Evolutionary conservation across 2,888 invertebrate species (phyloP).

Genomic region (Diogma glabrata): DNA sequence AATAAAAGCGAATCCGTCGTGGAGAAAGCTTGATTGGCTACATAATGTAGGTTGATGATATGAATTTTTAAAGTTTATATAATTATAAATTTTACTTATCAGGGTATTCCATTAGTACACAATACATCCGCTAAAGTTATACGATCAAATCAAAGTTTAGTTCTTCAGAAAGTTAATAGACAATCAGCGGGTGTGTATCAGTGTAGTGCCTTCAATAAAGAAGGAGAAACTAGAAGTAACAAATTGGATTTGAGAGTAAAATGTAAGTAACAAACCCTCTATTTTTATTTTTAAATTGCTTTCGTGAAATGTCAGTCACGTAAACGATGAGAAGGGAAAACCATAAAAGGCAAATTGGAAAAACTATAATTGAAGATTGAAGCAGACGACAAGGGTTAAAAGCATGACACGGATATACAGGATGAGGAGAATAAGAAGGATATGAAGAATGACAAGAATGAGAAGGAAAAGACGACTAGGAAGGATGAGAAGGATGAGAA

Average conservation of each 20-base stretch:
- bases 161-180: slow-evolving; percentile 78
- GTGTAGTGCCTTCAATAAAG: slow-evolving; percentile 77
- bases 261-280: slow-evolving; percentile 69
- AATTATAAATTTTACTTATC: slow-evolving; percentile 27
- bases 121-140: slow-evolving; percentile 80
- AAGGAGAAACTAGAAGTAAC: slow-evolving; percentile 80
- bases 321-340: no score
- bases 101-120: slow-evolving; percentile 71
- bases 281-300: no score
- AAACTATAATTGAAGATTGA: no score
- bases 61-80: not conserved
- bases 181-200: slow-evolving; percentile 78
- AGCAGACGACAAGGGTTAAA: no score
- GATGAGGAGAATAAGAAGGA: no score
- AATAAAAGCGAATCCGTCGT: slow-evolving; percentile 77
- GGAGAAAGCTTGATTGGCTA: slow-evolving; percentile 74
- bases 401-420: no score
- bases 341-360: no score
- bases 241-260: slow-evolving; percentile 74
- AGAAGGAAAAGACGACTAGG: no score
- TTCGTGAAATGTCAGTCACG: no score
- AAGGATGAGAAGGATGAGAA: no score
- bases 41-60: slow-evolving; percentile 65
- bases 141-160: slow-evolving; percentile 83
- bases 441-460: no score